These are phyloP conservation scores for Halcyon leucocephala DNA, from an alignment of 2,797 vertebrate species.

Conservation along the genomic window DNA sequence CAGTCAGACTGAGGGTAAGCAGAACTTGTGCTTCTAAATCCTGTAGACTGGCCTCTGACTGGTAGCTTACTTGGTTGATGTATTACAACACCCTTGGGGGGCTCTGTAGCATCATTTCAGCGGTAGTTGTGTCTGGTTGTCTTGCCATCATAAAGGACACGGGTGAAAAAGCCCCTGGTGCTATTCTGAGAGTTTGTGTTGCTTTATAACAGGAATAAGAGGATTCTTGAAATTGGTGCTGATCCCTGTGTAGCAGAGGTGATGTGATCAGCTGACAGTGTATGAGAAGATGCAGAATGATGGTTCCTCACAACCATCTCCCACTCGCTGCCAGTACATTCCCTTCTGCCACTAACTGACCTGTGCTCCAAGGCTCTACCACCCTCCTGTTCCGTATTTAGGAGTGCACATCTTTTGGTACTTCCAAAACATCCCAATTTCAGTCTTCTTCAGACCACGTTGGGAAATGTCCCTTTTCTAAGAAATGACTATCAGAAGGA, in stretches of 20 bases:
- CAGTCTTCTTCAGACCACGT: neutral
- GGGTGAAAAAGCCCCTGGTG: too few species aligned
- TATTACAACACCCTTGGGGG: neutral
- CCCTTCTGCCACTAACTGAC: neutral
- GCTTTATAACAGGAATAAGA: neutral
- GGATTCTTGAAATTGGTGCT: neutral
- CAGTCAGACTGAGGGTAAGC: neutral
- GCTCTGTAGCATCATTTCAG: neutral
- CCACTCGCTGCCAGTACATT: accelerated
- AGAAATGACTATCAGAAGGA: neutral
- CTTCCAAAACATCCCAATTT: neutral
- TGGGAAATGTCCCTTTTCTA: neutral
- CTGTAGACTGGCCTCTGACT: too few species aligned
- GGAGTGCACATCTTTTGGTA: neutral
- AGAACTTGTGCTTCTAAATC: neutral
- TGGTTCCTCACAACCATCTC: accelerated
- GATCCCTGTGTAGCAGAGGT: neutral
- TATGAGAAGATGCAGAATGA: neutral
- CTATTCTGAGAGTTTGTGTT: neutral
- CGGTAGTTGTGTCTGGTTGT: neutral
- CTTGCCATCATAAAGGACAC: neutral
- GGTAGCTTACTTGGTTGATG: too few species aligned
- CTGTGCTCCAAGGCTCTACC: neutral
- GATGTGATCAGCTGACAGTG: neutral
- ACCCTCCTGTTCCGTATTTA: neutral